phyloP scores from a whole-genome alignment of 2,797 vertebrate genomes.

The Euthynnus affinis region DNA sequence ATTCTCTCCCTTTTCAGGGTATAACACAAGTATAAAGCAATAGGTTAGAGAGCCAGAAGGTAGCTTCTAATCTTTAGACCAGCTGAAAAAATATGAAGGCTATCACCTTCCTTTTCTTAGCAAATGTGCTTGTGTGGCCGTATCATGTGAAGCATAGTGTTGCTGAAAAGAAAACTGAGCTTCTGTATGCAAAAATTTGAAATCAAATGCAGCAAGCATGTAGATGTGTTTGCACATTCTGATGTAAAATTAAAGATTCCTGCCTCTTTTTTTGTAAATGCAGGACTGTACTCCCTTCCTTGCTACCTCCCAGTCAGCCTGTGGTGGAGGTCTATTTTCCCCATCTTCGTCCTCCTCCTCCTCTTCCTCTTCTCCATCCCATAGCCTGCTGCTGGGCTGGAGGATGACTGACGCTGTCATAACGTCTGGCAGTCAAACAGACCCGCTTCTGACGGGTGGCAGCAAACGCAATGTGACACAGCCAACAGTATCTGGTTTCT shows the following conservation, averaged over 20 bases:
- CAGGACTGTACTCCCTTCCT: conserved; percentile 35
- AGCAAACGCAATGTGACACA: conserved; percentile 86
- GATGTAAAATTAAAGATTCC: conserved; percentile 7
- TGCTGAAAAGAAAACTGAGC: background rate
- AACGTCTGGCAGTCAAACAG: conserved; percentile 81
- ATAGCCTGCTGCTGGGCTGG: conserved; percentile 71
- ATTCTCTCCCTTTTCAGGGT: background rate
- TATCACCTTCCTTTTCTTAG: background rate
- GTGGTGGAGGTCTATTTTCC: conserved; percentile 50
- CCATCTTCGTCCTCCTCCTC: background rate
- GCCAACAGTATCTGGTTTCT: conserved; percentile 84
- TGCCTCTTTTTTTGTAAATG: conserved; percentile 15
- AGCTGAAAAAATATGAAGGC: conserved; percentile 22
- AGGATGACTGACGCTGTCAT: conserved; percentile 86
- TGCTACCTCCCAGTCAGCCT: conserved; percentile 38
- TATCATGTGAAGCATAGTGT: background rate
- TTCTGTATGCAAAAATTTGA: background rate
- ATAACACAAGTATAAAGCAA: conserved; percentile 20
- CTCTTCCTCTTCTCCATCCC: conserved; percentile 55
- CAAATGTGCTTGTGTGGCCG: background rate
- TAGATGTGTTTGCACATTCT: conserved; percentile 2
- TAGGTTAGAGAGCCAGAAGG: conserved; percentile 33
- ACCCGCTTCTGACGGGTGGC: conserved; percentile 73
- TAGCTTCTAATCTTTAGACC: conserved; percentile 22
- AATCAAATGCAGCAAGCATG: conserved; percentile 1